phyloP scores from a whole-genome alignment of 2,888 invertebrate species.

The Phyto melanocephala region DNA sequence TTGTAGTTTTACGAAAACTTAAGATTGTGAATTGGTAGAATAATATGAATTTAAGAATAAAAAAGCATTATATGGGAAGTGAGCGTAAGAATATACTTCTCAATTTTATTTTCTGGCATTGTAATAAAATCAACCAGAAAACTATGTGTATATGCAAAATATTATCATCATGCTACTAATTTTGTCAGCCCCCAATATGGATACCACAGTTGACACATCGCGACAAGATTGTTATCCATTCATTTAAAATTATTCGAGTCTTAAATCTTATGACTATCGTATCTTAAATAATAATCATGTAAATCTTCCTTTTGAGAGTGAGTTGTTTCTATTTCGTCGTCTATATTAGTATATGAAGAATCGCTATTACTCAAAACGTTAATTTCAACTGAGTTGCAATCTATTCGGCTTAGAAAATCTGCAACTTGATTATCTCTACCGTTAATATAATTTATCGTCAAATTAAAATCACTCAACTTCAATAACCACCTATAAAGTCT shows the following conservation, averaged over 20 bases:
- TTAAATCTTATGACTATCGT: slow-evolving; percentile 42
- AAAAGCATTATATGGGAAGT: too few relatives aligned
- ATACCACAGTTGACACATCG: too few relatives aligned
- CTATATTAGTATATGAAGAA: slow-evolving; percentile 10
- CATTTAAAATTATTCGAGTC: slow-evolving; percentile 25
- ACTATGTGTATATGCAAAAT: too few relatives aligned
- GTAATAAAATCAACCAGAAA: too few relatives aligned
- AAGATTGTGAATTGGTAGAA: too few relatives aligned
- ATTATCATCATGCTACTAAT: too few relatives aligned
- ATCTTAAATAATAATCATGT: slow-evolving; percentile 10
- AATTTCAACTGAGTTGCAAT: slow-evolving; percentile 1
- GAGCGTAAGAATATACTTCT: too few relatives aligned
- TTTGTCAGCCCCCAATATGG: too few relatives aligned
- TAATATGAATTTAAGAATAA: too few relatives aligned
- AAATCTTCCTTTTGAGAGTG: slow-evolving; percentile 24
- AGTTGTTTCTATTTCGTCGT: neutral
- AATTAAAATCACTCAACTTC: slow-evolving; percentile 17
- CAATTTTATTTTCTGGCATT: too few relatives aligned
- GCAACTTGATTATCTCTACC: slow-evolving; percentile 29
- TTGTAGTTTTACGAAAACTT: too few relatives aligned
- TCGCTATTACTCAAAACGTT: neutral
- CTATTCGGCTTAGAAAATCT: slow-evolving; percentile 19
- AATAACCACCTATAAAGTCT: slow-evolving; percentile 27
- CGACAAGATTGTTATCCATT: slow-evolving; percentile 16
- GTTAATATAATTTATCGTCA: slow-evolving; percentile 16